Evolutionary conservation across 2,113 vertebrate species (phyloP), one percentile per base, ranked within the genome.

Genomic region (Pseudolaguvia tuberculata): DNA sequence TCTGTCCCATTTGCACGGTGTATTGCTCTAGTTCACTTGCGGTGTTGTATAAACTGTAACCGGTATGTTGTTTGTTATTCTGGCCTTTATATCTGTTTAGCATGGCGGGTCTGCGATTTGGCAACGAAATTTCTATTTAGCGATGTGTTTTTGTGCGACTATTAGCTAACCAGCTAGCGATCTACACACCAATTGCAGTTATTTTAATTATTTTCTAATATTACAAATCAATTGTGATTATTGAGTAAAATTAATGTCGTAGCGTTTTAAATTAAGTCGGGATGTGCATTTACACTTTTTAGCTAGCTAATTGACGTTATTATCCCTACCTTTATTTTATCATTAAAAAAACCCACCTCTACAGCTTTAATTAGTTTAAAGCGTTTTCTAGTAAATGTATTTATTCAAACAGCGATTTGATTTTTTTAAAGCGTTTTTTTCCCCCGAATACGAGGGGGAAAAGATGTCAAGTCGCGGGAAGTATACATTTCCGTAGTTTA

Each of bases 1-100:
- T 53, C 57, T 45, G n/a, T 27, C 3, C 18, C 8, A 3, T 63
- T 71, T 63, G 12, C 23, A 35, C 3, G 75, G 67, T 77, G 63
- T 42, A n/a, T 27, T 17, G 5, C n/a, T 51, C 20, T 3, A 17
- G 21, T 45, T 2, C 10, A 4, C 3, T 15, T 52, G 45, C 20
- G 4, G 5, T 13, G 5, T 20, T 51, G 8, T 39, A 18, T 23
- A 2, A 15, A n/a, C 0, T 63, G 15, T 62, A 55, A 39, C 8
- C 55, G 17, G 39, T 53, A 23, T 39, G 51, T 25, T 35, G 13
- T 13, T 9, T n/a, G 10, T 27, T 62, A 3, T 52, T 61, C 5
- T 6, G 27, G 18, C 13, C 1, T 39, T 0, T 25, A 20, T 66
- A 12, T 4, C 25, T 47, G 20, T 23, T 29, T 23, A 73, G 50